These are phyloP conservation scores for human DNA, from an alignment of 2,113 vertebrate genomes.

Conservation along the genomic window DNA sequence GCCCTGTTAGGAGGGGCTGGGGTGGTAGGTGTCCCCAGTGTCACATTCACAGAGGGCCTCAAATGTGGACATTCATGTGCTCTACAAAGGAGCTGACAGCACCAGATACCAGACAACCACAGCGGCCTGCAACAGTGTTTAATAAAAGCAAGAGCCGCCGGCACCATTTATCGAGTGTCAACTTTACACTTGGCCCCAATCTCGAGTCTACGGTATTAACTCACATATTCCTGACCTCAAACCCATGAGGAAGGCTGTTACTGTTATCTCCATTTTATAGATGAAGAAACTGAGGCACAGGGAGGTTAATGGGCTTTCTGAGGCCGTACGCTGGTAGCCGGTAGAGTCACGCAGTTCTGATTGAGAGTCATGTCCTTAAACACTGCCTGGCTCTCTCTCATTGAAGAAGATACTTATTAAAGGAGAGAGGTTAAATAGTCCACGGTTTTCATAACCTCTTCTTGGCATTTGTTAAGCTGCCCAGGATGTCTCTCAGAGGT, in stretches of 20 bases:
- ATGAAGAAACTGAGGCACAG: neutral
- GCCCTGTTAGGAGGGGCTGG: neutral
- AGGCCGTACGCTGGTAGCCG: neutral
- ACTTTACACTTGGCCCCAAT: neutral
- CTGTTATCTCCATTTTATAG: neutral
- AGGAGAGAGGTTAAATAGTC: neutral
- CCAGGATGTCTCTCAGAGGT: neutral
- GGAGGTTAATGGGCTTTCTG: neutral
- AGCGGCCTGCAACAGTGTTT: neutral
- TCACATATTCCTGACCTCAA: neutral
- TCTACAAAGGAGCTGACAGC: neutral
- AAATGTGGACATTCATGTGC: neutral
- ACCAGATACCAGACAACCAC: neutral
- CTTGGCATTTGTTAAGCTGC: constrained; percentile 11
- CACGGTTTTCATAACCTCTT: neutral
- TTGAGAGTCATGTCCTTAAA: neutral
- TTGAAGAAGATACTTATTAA: neutral
- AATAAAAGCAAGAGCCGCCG: neutral
- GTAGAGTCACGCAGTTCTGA: neutral
- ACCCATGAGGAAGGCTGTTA: neutral
- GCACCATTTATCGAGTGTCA: neutral
- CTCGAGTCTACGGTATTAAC: neutral
- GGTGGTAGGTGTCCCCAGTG: too few species aligned
- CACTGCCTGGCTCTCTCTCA: neutral
- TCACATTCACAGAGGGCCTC: neutral